Evolutionary conservation across 1,140 invertebrate species (phyloP).

Genomic region (Neotoxoptera formosana): DNA sequence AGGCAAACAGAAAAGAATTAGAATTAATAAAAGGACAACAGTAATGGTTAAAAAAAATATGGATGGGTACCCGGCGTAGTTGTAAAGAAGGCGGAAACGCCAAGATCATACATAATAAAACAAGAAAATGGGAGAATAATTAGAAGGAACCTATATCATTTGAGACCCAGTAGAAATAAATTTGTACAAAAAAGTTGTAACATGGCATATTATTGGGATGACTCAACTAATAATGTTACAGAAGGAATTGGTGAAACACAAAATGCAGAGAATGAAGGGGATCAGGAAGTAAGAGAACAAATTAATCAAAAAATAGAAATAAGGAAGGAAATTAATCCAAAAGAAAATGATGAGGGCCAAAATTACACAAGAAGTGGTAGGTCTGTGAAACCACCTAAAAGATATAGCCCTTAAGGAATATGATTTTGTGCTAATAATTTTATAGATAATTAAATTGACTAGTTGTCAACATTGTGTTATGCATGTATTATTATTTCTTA

Average conservation of each 20-base stretch:
- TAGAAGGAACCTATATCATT: neutral
- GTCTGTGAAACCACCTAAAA: neutral
- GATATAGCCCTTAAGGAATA: neutral
- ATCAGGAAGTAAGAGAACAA: neutral
- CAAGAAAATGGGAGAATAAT: neutral
- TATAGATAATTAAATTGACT: too few relatives aligned
- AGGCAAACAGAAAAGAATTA: conserved; percentile 5
- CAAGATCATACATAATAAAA: neutral
- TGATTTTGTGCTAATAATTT: neutral
- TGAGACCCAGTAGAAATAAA: neutral
- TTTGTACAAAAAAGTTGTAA: neutral
- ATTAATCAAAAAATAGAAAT: too few relatives aligned
- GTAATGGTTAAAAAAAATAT: neutral
- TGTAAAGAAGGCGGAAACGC: neutral
- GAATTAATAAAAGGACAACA: conserved; percentile 22
- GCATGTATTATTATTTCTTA: neutral
- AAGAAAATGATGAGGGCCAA: neutral
- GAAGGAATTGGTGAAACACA: neutral
- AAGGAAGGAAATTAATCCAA: neutral
- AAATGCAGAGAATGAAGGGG: neutral
- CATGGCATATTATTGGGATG: neutral
- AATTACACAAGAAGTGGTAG: neutral
- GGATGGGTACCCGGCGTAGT: neutral
- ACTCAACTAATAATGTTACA: neutral
- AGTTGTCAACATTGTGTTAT: too few relatives aligned